Base-by-base conservation (phyloP, 2,797 vertebrate species). In the Muraenolepis orangiensis region DNA sequence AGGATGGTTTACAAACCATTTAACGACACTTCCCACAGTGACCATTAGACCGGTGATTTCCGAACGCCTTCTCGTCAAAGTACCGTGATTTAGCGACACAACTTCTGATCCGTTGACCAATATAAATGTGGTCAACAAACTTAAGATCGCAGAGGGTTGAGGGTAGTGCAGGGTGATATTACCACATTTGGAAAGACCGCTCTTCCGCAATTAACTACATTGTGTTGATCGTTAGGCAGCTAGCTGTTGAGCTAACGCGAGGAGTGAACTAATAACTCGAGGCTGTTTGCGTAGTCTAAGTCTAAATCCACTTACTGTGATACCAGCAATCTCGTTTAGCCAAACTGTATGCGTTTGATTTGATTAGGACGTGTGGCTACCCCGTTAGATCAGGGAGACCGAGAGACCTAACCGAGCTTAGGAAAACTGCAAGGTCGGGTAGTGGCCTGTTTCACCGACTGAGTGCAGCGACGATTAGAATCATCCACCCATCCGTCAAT, bases 271-370 rank as follows among this genome's bases (percentile, higher is more conserved):
- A 34, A 67, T 66, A 77, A 79, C 68, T 73, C 78, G 34, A 29
- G 28, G 72, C 74, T 69, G 72, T 73, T 20, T 67, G 75, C 72
- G 46, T 57, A 83, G 76, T 80, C 66, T 74, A 23, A 20, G 40
- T 64, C 76, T 34, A 87, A 91, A 92, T 91, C 93, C 89, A 90
- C 87, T 93, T 92, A 93, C 72, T 76, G 81, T 31, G 74, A 89
- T 71, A 87, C 80, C 5, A 74, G 75, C 82, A 88, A 93, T 90
- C 89, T 81, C 70, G 81, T 93, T 93, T 93, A 91, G 88, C 0
- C 71, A 11, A 79, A 38, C 82, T 40, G 84, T 78, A 46, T 70
- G 75, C 18, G 6, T 72, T 77, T 90, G 87, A 93, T 88, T 86
- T 76, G 72, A 90, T 90, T 83, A 86, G 57, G 23, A 70, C 29